These are phyloP conservation scores for Yponomeuta plumbellus DNA, from an alignment of 2,888 invertebrate species.

Conservation along the genomic window DNA sequence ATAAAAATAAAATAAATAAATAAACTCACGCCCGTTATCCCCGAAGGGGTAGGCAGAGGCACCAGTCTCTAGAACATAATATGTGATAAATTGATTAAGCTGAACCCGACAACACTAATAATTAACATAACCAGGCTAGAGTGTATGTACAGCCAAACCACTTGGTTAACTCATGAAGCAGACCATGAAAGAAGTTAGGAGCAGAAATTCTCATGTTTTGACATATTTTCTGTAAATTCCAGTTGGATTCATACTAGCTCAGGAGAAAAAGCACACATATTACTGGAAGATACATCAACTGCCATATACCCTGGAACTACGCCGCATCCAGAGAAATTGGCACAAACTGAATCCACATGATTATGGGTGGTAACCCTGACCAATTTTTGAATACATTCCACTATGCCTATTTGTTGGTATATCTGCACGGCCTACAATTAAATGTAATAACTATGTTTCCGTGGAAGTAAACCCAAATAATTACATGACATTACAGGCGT, in stretches of 20 bases:
- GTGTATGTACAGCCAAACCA: too few relatives aligned
- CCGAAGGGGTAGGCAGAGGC: too few relatives aligned
- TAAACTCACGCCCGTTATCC: too few relatives aligned
- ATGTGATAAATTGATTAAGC: too few relatives aligned
- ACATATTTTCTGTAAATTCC: background rate
- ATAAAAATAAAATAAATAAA: too few relatives aligned
- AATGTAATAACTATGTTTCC: background rate
- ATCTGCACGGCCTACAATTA: background rate
- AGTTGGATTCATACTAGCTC: background rate
- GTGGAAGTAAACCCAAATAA: background rate
- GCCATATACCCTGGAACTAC: background rate
- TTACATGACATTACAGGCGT: constrained; percentile 19
- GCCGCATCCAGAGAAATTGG: background rate
- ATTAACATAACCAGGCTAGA: too few relatives aligned
- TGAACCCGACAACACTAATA: too few relatives aligned
- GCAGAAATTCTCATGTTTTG: background rate
- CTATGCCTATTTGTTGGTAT: background rate
- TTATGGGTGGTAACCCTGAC: constrained; percentile 17
- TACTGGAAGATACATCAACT: background rate
- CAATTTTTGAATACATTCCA: background rate
- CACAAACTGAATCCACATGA: constrained; percentile 28
- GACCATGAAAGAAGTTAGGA: background rate
- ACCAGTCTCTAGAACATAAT: too few relatives aligned
- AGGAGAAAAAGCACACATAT: background rate
- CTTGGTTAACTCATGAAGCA: too few relatives aligned